phyloP scores from a whole-genome alignment of 2,888 invertebrate genomes.

The Callosobruchus maculatus region DNA sequence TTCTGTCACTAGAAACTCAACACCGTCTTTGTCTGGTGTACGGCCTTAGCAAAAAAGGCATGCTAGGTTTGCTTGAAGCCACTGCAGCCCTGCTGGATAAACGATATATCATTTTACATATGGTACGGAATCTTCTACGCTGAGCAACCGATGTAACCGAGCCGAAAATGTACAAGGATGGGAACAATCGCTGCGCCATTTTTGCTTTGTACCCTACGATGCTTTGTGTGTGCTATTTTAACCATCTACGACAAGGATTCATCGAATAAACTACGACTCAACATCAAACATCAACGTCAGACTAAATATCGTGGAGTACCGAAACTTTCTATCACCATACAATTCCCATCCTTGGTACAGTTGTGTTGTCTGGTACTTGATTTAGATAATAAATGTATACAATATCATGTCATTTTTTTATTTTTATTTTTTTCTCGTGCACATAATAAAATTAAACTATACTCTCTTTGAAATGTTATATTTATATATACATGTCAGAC shows the following conservation, averaged over 20 bases:
- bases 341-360: not conserved
- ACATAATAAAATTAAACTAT: constrained; percentile 38
- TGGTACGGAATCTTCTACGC: no score
- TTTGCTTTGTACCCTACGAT: not conserved
- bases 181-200: not conserved
- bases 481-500: constrained; percentile 12
- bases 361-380: constrained; percentile 3
- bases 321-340: not conserved
- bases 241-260: not conserved
- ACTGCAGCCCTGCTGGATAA: not conserved
- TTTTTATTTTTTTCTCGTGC: constrained; percentile 42
- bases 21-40: no score
- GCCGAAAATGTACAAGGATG: not conserved
- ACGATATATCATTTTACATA: no score
- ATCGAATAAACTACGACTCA: not conserved
- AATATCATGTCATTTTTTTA: constrained; percentile 26
- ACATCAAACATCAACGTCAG: not conserved
- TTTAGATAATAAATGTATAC: constrained; percentile 10
- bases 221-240: not conserved
- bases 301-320: not conserved
- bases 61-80: no score
- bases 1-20: no score
- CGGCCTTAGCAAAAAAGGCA: no score
- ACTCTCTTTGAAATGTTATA: constrained; percentile 5
- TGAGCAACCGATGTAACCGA: not conserved